These are phyloP conservation scores for Percopsis omiscomaycus DNA, from an alignment of 2,797 vertebrate species.

Conservation along the genomic window DNA sequence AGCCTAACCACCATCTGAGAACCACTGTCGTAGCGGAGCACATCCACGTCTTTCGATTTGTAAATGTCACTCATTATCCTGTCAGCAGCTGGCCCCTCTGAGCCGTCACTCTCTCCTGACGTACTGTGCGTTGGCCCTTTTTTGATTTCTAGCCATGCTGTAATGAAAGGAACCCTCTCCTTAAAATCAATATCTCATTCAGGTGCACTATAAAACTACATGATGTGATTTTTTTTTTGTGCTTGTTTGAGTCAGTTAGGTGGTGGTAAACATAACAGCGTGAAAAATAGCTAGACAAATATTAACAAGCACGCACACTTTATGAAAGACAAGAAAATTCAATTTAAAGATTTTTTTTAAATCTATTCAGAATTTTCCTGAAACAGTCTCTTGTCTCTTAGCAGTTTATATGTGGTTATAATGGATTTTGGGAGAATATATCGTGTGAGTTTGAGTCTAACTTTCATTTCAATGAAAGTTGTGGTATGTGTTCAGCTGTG, in stretches of 20 bases:
- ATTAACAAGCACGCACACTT: neutral
- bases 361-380: too few relatives aligned
- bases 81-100: too few relatives aligned
- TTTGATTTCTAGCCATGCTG: slow-evolving; percentile 34
- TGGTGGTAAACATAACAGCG: neutral
- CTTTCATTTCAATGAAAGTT: slow-evolving; percentile 54
- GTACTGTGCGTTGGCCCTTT: slow-evolving; percentile 26
- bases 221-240: slow-evolving; percentile 34
- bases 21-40: too few relatives aligned
- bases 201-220: slow-evolving; percentile 40
- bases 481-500: slow-evolving; percentile 53
- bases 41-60: too few relatives aligned
- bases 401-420: slow-evolving; percentile 11
- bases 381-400: neutral
- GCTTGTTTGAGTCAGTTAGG: slow-evolving; percentile 10
- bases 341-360: too few relatives aligned
- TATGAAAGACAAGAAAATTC: too few relatives aligned
- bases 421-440: slow-evolving; percentile 14
- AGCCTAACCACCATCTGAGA: too few relatives aligned
- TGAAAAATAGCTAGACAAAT: neutral
- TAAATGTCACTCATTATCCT: too few relatives aligned
- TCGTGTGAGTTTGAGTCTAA: slow-evolving; percentile 25
- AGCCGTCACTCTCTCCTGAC: slow-evolving; percentile 14
- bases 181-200: slow-evolving; percentile 64
- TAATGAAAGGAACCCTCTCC: slow-evolving; percentile 40